Conservation (phyloP, 2,888 invertebrate genomes). For the Blera fallax region DNA sequence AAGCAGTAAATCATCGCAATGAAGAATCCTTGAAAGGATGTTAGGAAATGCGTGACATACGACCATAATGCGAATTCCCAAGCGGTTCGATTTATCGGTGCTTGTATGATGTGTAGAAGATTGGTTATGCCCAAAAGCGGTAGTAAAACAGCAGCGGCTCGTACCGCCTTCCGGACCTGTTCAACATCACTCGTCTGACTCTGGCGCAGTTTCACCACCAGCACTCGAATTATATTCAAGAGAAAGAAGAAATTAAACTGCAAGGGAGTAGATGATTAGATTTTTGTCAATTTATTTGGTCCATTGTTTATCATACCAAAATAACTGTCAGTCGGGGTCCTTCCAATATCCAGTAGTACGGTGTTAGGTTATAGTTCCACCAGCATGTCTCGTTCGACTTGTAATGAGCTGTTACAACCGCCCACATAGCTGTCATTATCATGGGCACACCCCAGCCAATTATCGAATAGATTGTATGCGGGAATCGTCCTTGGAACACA, state of each 20-base stretch:
- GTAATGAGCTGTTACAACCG: slow-evolving; percentile 84
- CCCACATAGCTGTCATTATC: slow-evolving; percentile 87
- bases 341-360: slow-evolving; percentile 94
- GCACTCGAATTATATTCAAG: slow-evolving; percentile 89
- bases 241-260: slow-evolving; percentile 91
- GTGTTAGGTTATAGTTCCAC: slow-evolving; percentile 92
- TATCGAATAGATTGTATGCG: slow-evolving; percentile 84
- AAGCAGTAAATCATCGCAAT: slow-evolving; percentile 92
- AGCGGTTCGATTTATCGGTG: slow-evolving; percentile 85
- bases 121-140: slow-evolving; percentile 92
- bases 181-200: slow-evolving; percentile 89
- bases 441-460: slow-evolving; percentile 90
- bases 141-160: slow-evolving; percentile 89
- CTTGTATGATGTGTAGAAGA: slow-evolving; percentile 87
- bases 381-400: slow-evolving; percentile 84
- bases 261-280: slow-evolving; percentile 75
- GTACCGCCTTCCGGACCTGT: slow-evolving; percentile 90
- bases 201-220: slow-evolving; percentile 88
- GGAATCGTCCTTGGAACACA: slow-evolving; percentile 85
- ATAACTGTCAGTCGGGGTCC: slow-evolving; percentile 92
- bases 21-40: slow-evolving; percentile 93
- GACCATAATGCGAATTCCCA: slow-evolving; percentile 91
- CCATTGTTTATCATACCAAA: slow-evolving; percentile 84
- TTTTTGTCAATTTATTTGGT: not conserved
- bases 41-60: slow-evolving; percentile 89